A percentile compares a stretch with the other conserved stretches of the same genome.
phyloP scores from a whole-genome alignment of 2,888 invertebrate genomes.

The Troglohyphantes excavatus region DNA sequence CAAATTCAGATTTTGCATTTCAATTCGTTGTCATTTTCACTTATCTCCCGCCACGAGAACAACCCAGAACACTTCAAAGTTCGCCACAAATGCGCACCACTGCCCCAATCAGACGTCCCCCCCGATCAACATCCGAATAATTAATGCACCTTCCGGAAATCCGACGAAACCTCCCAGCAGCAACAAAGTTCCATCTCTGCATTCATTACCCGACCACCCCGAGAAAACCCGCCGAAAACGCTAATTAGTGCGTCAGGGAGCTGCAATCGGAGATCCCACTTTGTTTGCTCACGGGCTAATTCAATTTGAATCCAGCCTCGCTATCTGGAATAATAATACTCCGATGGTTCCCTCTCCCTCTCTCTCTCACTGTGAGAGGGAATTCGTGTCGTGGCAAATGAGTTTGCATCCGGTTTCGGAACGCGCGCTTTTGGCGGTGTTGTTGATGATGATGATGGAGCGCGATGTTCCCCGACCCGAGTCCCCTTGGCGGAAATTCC shows the following conservation, averaged over 20 bases:
- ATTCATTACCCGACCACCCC: conserved; percentile 17
- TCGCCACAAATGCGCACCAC: background rate
- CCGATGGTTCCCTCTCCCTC: too few relatives aligned
- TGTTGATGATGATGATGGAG: background rate
- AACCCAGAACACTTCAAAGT: too few relatives aligned
- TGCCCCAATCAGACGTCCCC: background rate
- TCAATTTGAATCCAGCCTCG: background rate
- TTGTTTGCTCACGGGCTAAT: background rate
- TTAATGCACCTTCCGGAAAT: conserved; percentile 13
- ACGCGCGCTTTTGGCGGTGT: too few relatives aligned
- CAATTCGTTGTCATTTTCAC: too few relatives aligned
- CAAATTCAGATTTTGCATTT: too few relatives aligned
- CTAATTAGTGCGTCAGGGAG: too few relatives aligned
- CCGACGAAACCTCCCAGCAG: conserved; percentile 3
- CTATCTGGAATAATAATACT: too few relatives aligned
- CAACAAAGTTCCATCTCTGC: conserved; percentile 44
- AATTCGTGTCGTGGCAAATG: too few relatives aligned
- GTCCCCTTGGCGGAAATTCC: background rate
- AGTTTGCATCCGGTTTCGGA: too few relatives aligned
- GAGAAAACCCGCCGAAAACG: too few relatives aligned
- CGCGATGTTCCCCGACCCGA: background rate
- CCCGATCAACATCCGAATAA: conserved; percentile 37
- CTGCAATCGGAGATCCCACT: background rate
- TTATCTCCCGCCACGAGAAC: too few relatives aligned
- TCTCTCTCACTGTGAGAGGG: too few relatives aligned